Conservation (phyloP, 2,888 invertebrate genomes). For the Saturnia japonica region DNA sequence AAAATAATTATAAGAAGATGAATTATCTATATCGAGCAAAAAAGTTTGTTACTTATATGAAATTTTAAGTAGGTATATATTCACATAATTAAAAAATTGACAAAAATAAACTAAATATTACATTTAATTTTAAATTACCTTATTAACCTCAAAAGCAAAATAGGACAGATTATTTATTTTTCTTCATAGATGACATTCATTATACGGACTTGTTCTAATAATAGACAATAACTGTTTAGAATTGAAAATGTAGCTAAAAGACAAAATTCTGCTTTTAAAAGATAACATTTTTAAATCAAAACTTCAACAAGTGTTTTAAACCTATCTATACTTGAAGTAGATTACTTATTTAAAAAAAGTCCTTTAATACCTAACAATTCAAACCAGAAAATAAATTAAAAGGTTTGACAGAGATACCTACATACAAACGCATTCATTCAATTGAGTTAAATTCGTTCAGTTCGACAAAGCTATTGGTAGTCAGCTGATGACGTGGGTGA, state of each 20-base stretch:
- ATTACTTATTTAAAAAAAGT: background rate
- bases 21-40: background rate
- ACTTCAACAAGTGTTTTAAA: background rate
- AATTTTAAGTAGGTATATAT: background rate
- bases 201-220: background rate
- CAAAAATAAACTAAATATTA: background rate
- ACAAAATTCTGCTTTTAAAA: background rate
- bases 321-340: background rate
- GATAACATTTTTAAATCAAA: background rate
- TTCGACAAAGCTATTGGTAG: conserved; percentile 35
- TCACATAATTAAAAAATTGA: background rate
- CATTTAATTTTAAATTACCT: background rate
- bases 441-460: conserved; percentile 39
- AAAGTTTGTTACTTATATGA: background rate
- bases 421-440: conserved; percentile 16
- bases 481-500: conserved; percentile 50
- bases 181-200: background rate
- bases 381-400: conserved; percentile 6
- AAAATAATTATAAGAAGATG: background rate
- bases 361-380: background rate
- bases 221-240: background rate
- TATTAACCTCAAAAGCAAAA: background rate
- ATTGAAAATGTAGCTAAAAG: background rate
- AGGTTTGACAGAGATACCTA: conserved; percentile 10
- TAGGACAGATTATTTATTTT: background rate